Evolutionary conservation across 2,113 vertebrate genomes (phyloP), one percentile per base, ranked within the genome.

Genomic region (Odobenus rosmarus): DNA sequence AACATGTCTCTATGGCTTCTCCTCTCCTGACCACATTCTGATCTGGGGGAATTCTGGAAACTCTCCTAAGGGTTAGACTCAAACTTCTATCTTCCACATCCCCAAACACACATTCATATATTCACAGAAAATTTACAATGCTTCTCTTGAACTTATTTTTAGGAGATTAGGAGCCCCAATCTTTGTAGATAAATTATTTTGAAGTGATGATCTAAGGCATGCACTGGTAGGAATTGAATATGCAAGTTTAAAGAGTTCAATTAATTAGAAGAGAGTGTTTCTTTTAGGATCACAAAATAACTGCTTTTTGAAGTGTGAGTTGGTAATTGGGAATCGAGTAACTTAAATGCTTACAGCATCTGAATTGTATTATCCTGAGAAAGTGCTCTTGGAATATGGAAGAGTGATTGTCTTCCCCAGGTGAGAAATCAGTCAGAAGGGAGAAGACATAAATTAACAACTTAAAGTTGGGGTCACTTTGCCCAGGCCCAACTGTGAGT

Each of bases 201-300:
- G 89, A 96, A 93, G 83, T 92, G 92, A 74, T 82, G 36, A 57
- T 96, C 28, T 62, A 89, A 96, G 79, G 79, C 89, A 89, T 69
- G 49, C 61, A 84, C 46, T 67, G 89, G 55, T 74, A 95, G 36
- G 49, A 87, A 49, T 18, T 89, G 49, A 95, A 80, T 69, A 89
- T 92, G 96, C 39, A 93, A 80, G 36, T 36, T 81, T 98, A 98
- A 95, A 96, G 83, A 97, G 72, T 82, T 91, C 81, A 96, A 91
- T 97, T 96, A 97, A 97, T 96, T 97, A 96, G 83, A 74, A 94
- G 80, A 94, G 39, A 96, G 31, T 82, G n/a, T 91, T 95, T 88
- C 95, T 91, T 91, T 96, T 94, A 97, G 95, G 95, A 96, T 91
- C 86, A 94, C 92, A 96, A 95, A 95, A 86, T 62, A 97, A 93